Percentiles rank a stretch among this genome's conserved stretches.
These are phyloP conservation scores for Chromoteleia sp. DNA, from an alignment of 2,888 invertebrate species.

Conservation along the genomic window DNA sequence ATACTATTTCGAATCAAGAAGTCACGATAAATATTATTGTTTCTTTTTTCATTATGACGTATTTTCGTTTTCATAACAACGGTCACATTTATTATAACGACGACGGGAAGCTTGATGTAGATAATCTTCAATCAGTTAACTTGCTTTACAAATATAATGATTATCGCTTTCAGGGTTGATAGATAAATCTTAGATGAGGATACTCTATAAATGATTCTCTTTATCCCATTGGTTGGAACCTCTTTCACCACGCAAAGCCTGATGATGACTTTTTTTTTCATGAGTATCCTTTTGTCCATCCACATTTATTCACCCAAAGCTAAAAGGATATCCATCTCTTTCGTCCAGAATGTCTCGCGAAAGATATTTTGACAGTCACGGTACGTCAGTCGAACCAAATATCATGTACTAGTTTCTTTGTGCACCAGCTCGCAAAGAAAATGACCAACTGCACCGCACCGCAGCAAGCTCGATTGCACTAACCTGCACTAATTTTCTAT, in stretches of 20 bases:
- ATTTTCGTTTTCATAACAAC: too few species aligned
- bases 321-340: neutral
- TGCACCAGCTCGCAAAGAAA: slow-evolving; percentile 11
- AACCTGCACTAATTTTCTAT: neutral
- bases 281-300: slow-evolving; percentile 8
- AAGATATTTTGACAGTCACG: neutral
- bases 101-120: slow-evolving; percentile 5
- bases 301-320: slow-evolving; percentile 18
- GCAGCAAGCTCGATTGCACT: slow-evolving; percentile 27
- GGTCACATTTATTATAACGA: too few species aligned
- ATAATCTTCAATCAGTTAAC: slow-evolving; percentile 12
- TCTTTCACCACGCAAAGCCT: slow-evolving; percentile 13
- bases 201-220: slow-evolving; percentile 27
- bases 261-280: slow-evolving; percentile 28
- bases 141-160: slow-evolving; percentile 17
- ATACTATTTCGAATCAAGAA: too few species aligned
- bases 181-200: slow-evolving; percentile 14
- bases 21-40: too few species aligned
- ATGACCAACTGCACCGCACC: slow-evolving; percentile 19
- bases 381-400: neutral
- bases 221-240: slow-evolving; percentile 28
- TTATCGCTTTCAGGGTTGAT: slow-evolving; percentile 31
- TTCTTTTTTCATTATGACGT: too few species aligned
- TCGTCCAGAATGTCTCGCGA: neutral
- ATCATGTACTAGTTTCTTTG: neutral